phyloP scores from a whole-genome alignment of 2,113 vertebrate genomes.

The Gymnogyps californianus region DNA sequence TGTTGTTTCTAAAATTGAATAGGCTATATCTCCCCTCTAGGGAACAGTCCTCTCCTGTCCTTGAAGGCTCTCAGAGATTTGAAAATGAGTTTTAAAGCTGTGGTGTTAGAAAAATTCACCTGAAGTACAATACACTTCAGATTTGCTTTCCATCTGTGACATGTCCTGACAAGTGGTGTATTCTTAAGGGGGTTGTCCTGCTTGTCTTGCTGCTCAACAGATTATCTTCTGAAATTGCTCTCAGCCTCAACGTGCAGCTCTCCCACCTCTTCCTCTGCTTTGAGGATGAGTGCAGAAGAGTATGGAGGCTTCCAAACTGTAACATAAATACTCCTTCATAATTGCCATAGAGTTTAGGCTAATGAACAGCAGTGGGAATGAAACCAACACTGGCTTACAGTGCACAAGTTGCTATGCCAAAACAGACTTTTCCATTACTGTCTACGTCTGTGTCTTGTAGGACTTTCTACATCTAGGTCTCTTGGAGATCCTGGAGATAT shows the following conservation, averaged over 20 bases:
- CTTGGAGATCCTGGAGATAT: background rate
- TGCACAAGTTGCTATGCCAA: background rate
- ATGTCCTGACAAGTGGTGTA: background rate
- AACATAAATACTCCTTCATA: background rate
- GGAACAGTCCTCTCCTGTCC: background rate
- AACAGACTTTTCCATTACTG: background rate
- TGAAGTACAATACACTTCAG: background rate
- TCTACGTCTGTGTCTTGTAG: background rate
- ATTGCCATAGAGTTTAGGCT: background rate
- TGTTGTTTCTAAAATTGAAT: background rate
- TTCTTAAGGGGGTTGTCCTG: background rate
- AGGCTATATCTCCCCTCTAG: background rate
- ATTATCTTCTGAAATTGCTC: background rate
- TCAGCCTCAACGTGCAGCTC: fast-evolving
- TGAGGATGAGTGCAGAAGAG: background rate
- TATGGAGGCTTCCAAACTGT: background rate
- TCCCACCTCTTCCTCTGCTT: background rate
- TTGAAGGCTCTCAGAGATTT: background rate
- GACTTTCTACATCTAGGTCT: background rate
- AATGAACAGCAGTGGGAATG: background rate
- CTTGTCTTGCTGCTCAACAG: background rate
- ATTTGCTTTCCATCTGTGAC: background rate
- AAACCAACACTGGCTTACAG: background rate
- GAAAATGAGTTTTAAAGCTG: background rate
- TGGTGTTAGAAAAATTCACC: background rate